Conservation (phyloP, 2,888 invertebrate genomes). For the Platynereis dumerilii region DNA sequence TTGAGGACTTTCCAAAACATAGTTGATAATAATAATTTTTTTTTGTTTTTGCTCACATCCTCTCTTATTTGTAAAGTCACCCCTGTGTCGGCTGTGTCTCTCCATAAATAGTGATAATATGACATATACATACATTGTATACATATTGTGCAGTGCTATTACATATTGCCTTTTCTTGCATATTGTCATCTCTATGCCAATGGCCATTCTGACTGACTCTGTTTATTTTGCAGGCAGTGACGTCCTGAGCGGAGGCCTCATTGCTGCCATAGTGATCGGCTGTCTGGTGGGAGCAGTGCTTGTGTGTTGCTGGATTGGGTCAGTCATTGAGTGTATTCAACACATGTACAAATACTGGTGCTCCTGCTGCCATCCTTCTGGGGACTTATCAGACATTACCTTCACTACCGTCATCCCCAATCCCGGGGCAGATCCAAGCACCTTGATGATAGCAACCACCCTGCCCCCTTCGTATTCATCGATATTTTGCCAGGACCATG, state of each 20-base stretch:
- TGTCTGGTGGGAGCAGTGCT: slow-evolving; percentile 30
- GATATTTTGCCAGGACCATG: slow-evolving; percentile 21
- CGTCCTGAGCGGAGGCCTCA: slow-evolving; percentile 21
- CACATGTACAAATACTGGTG: slow-evolving; percentile 39
- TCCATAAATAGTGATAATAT: too few species aligned
- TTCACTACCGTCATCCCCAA: slow-evolving; percentile 26
- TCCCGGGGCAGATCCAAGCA: slow-evolving; percentile 25
- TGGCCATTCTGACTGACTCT: too few species aligned
- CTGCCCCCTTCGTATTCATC: slow-evolving; percentile 32
- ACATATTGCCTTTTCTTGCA: too few species aligned
- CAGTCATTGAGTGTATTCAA: slow-evolving; percentile 33
- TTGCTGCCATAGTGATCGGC: slow-evolving; percentile 32
- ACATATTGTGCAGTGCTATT: too few species aligned
- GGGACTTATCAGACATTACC: slow-evolving; percentile 18
- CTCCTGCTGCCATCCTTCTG: slow-evolving; percentile 25
- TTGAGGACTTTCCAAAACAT: too few species aligned
- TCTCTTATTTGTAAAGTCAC: too few species aligned
- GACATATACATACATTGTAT: too few species aligned
- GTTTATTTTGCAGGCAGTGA: slow-evolving; percentile 10
- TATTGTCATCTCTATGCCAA: too few species aligned
- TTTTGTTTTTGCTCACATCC: too few species aligned
- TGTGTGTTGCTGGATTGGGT: slow-evolving; percentile 34
- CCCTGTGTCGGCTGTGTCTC: too few species aligned
- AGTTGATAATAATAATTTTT: too few species aligned
- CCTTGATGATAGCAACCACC: slow-evolving; percentile 28